Evolutionary conservation across 2,797 vertebrate species (phyloP).

Genomic region (Pygocentrus nattereri): DNA sequence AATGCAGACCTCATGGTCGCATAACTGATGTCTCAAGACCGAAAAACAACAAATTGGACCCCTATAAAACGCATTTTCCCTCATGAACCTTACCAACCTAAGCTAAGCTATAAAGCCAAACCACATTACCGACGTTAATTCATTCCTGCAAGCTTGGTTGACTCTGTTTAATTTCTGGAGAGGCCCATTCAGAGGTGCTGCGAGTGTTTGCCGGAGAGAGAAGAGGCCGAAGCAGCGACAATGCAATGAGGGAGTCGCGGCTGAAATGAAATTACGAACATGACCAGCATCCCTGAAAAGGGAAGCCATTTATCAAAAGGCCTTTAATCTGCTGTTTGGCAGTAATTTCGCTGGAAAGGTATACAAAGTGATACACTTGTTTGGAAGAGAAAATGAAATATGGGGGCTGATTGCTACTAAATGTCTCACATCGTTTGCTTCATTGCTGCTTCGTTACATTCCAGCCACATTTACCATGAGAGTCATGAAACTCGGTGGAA

Average conservation of each 20-base stretch:
- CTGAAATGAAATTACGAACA: constrained; percentile 62
- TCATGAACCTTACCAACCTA: constrained; percentile 2
- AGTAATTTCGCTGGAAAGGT: constrained; percentile 38
- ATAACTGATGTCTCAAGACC: background rate
- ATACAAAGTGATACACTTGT: constrained; percentile 48
- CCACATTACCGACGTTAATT: constrained; percentile 50
- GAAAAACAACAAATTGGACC: background rate
- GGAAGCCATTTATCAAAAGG: constrained; percentile 54
- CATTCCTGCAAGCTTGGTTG: constrained; percentile 55
- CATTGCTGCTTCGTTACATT: constrained; percentile 49
- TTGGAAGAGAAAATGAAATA: constrained; percentile 46
- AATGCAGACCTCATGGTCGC: background rate
- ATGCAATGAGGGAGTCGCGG: constrained; percentile 51
- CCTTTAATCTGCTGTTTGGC: constrained; percentile 58
- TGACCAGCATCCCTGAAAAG: constrained; percentile 49
- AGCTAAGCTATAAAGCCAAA: constrained; percentile 22
- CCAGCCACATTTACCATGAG: background rate
- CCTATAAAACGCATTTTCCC: background rate
- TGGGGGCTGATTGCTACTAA: constrained; percentile 43
- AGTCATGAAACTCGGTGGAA: background rate
- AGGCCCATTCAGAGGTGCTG: constrained; percentile 48
- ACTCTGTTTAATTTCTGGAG: constrained; percentile 60
- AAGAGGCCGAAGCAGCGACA: constrained; percentile 28
- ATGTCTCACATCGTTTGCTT: constrained; percentile 52
- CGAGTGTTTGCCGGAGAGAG: constrained; percentile 45